These are phyloP conservation scores for Drosophila obscura DNA, from an alignment of 1,140 invertebrate genomes.

Conservation along the genomic window DNA sequence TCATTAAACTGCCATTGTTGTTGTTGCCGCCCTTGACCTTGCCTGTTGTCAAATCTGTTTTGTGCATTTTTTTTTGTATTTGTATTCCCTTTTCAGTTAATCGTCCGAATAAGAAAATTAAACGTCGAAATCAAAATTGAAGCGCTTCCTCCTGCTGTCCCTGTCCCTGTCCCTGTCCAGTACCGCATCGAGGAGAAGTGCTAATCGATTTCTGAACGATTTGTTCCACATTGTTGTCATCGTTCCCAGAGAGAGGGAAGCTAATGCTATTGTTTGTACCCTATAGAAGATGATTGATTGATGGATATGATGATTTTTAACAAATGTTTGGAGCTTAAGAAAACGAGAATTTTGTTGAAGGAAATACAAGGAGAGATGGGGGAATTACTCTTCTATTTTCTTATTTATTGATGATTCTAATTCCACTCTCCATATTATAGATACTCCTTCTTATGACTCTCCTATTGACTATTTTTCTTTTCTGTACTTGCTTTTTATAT, in stretches of 20 bases:
- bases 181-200: constrained; percentile 21
- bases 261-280: constrained; percentile 30
- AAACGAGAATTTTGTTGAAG: too few species aligned
- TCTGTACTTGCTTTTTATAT: too few species aligned
- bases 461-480: too few species aligned
- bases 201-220: constrained; percentile 72
- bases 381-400: too few species aligned
- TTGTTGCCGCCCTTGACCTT: constrained; percentile 17
- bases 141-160: neutral
- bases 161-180: neutral
- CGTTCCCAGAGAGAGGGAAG: neutral
- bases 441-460: too few species aligned
- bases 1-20: neutral
- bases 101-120: constrained; percentile 46
- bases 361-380: too few species aligned
- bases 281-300: too few species aligned
- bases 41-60: constrained; percentile 56
- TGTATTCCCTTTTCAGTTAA: constrained; percentile 32
- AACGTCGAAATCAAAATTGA: constrained; percentile 47
- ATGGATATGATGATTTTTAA: neutral
- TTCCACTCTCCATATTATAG: too few species aligned
- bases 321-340: too few species aligned
- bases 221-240: constrained; percentile 36
- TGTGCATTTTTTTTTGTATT: constrained; percentile 9
- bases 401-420: too few species aligned